Conservation (phyloP, 2,113 vertebrate species). For the Collichthys lucidus region DNA sequence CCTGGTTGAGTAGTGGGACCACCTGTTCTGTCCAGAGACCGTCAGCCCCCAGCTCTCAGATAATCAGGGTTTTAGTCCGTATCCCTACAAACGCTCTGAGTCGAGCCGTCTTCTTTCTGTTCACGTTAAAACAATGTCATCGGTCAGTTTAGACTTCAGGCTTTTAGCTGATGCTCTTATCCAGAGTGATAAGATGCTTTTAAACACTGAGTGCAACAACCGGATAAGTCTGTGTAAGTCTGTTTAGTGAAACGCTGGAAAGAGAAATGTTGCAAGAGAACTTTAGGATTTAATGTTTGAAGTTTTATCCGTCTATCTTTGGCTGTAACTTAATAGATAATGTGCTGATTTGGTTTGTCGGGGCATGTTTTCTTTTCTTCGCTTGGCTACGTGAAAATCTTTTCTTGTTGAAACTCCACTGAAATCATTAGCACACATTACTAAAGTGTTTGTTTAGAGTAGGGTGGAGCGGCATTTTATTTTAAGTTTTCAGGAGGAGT, state of each 20-base stretch:
- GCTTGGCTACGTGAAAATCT: not conserved
- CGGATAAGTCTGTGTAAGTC: constrained; percentile 16
- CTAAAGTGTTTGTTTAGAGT: not conserved
- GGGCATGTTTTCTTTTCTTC: not conserved
- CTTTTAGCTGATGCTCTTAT: constrained; percentile 44
- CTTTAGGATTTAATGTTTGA: not conserved
- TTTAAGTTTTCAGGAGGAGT: not conserved
- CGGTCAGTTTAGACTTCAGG: constrained; percentile 28
- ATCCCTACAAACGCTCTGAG: constrained; percentile 40
- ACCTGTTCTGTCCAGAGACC: constrained; percentile 51
- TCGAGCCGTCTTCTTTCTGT: constrained; percentile 16
- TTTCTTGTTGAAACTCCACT: not conserved
- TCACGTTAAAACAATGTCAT: constrained; percentile 30
- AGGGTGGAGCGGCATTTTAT: not conserved
- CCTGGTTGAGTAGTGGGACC: constrained; percentile 40
- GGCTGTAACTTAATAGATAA: not conserved
- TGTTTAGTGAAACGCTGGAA: constrained; percentile 1
- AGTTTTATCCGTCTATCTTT: not conserved
- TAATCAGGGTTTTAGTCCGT: constrained; percentile 52
- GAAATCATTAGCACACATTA: too few species aligned
- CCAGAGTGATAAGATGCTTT: constrained; percentile 18
- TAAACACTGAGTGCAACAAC: not conserved
- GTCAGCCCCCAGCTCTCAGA: constrained; percentile 30
- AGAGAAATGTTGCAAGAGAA: not conserved
- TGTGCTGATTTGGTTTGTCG: not conserved